Evolutionary conservation across 2,113 vertebrate genomes (phyloP), one percentile per base, ranked within the genome.

Genomic region (Thinocorus orbignyianus): DNA sequence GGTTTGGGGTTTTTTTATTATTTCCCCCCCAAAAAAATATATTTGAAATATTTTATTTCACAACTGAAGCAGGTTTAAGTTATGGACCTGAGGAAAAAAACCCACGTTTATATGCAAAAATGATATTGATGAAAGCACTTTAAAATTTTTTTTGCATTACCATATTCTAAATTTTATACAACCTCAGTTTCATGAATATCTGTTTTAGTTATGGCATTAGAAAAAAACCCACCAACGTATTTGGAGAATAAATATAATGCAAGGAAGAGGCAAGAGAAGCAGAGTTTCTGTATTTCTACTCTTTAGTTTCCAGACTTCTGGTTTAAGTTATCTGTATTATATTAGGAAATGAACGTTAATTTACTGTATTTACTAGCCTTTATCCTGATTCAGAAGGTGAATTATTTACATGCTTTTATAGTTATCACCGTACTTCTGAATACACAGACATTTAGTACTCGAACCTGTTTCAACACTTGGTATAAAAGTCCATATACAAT

Each of bases 81-180:
- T 87, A 12, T 31, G 42, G 39, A 73, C 26, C 28, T 95, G 83
- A 84, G 28, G 70, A 86, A 80, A 94, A 48, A 15, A 81, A 85
- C n/a, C n/a, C 70, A 94, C 33, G 26, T 78, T 77, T 33, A 58
- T 68, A 71, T 48, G 49, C 35, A 90, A 84, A 92, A 94, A 79
- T 10, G 2, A 2, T 70, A 44, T 39, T 86, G 57, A 91, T 80
- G 14, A 94, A 93, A 79, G 15, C 48, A 57, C 19, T 52, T 85
- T 3, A 10, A 51, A 91, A 81, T 33, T 31, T 20, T 31, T 20
- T 26, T 17, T 52, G 3, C 68, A 80, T 89, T 94, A 54, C 10
- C 51, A 51, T 68, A 81, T 91, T 94, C 37, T 51, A 54, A 88
- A 49, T n/a, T 76, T 86, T 90, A 46, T 90, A 86, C 86, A 93